phyloP scores from a whole-genome alignment of 2,888 invertebrate species.

The Labia minor region DNA sequence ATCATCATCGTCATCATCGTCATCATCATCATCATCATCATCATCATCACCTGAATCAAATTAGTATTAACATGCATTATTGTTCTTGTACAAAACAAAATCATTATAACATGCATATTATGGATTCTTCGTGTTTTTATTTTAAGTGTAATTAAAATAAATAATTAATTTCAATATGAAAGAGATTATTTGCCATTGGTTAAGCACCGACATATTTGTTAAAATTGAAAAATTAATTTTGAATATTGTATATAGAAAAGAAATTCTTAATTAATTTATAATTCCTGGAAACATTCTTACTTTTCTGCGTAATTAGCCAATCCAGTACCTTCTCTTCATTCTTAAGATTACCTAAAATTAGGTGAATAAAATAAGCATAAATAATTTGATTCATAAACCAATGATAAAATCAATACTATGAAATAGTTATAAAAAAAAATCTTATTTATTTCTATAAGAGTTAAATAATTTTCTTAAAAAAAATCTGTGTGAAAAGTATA shows the following conservation, averaged over 20 bases:
- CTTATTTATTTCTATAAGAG: too few relatives aligned
- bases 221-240: constrained; percentile 18
- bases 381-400: not conserved
- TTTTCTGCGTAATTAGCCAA: constrained; percentile 92
- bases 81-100: not conserved
- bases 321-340: constrained; percentile 90
- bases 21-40: constrained; percentile 35
- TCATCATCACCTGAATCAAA: constrained; percentile 35
- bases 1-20: constrained; percentile 41
- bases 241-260: constrained; percentile 15
- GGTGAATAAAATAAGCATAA: not conserved
- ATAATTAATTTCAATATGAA: not conserved
- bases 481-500: too few relatives aligned
- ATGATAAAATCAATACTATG: not conserved
- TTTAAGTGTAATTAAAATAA: not conserved
- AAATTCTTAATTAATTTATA: constrained; percentile 20
- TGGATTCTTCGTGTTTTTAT: not conserved
- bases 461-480: too few relatives aligned
- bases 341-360: constrained; percentile 72
- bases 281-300: constrained; percentile 52
- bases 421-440: too few relatives aligned
- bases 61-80: constrained; percentile 29
- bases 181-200: constrained; percentile 28
- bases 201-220: not conserved
- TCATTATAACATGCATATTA: not conserved